These are phyloP conservation scores for Syndactyla subalaris DNA, from an alignment of 2,797 vertebrate species.

Conservation along the genomic window DNA sequence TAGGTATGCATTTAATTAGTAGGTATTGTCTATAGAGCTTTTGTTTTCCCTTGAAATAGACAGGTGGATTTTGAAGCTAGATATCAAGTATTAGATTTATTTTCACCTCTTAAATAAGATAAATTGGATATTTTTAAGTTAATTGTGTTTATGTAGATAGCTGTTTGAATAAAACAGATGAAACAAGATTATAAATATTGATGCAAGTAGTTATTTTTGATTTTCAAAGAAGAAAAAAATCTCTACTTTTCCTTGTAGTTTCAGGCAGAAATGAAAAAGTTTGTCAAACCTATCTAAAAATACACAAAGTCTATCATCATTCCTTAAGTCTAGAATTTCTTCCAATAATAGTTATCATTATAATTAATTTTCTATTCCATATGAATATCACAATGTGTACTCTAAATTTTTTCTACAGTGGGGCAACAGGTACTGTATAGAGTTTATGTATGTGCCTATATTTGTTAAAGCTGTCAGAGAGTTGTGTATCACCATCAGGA, in stretches of 20 bases:
- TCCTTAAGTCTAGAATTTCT: neutral
- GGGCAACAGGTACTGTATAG: neutral
- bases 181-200: neutral
- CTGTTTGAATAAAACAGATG: neutral
- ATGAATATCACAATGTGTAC: neutral
- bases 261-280: neutral
- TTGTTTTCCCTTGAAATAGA: neutral
- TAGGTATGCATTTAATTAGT: neutral
- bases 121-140: neutral
- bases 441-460: neutral
- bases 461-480: neutral
- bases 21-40: neutral
- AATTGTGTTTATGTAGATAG: neutral
- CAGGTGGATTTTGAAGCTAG: neutral
- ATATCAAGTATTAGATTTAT: neutral
- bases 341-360: neutral
- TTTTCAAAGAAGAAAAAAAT: neutral
- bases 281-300: neutral
- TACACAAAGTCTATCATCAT: neutral
- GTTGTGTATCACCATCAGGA: neutral
- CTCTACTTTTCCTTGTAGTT: neutral
- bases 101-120: neutral
- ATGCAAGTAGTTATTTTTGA: neutral
- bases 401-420: neutral
- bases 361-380: neutral